Evolutionary conservation across 2,888 invertebrate species (phyloP).

Genomic region (Eugnorisma glareosa): DNA sequence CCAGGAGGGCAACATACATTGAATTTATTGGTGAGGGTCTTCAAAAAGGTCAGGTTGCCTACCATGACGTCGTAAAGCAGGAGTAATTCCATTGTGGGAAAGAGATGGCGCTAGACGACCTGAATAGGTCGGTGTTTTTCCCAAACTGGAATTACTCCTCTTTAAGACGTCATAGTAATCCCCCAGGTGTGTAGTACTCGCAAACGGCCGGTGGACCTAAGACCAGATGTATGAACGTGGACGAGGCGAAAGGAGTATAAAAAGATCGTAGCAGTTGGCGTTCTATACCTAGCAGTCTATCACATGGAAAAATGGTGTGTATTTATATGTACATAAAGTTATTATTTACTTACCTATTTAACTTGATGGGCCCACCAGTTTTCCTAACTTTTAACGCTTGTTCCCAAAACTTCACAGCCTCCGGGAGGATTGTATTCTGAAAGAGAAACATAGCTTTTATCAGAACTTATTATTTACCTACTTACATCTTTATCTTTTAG

Average conservation of each 20-base stretch:
- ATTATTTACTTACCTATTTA: slow-evolving; percentile 93
- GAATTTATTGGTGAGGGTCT: neutral
- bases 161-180: too few species aligned
- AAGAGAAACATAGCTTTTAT: slow-evolving; percentile 67
- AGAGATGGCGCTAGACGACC: too few species aligned
- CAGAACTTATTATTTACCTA: slow-evolving; percentile 1
- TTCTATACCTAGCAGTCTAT: neutral
- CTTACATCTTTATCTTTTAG: neutral
- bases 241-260: neutral
- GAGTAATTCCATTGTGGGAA: too few species aligned
- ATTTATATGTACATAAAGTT: neutral
- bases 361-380: slow-evolving; percentile 95
- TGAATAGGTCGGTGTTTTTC: too few species aligned
- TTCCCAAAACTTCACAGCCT: slow-evolving; percentile 98
- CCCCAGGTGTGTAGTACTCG: too few species aligned
- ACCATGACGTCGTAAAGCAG: too few species aligned
- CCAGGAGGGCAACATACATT: too few species aligned
- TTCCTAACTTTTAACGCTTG: slow-evolving; percentile 96
- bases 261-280: neutral
- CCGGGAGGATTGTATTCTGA: slow-evolving; percentile 96
- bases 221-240: neutral
- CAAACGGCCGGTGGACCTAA: too few species aligned
- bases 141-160: too few species aligned
- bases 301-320: neutral
- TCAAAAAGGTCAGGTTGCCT: too few species aligned